Base-by-base conservation (phyloP, 2,797 vertebrate species). In the Varecia variegata region DNA sequence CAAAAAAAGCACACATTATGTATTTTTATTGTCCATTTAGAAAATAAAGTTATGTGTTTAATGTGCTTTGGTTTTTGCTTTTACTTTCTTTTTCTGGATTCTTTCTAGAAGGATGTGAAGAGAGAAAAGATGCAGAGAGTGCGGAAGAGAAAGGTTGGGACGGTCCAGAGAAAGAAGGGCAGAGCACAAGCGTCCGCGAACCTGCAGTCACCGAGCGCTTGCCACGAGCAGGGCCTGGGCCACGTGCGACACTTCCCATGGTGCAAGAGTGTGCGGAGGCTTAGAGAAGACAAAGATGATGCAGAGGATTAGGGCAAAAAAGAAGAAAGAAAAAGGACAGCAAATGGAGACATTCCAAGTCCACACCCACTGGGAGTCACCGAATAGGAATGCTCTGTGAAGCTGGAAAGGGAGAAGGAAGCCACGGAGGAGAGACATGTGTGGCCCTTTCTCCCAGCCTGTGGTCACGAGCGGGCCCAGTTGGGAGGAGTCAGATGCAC, bases 1-100 rank as follows among this genome's bases (percentile, higher is more conserved):
- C 32, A 45, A 77, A 38, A 81, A 79, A 81, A 45, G 7, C 15
- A 92, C 25, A 43, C 17, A 74, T 43, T 88, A 20, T 32, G 13
- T 5, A 32, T 56, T 52, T 93, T 84, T 80, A 80, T 11, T 62
- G 5, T 81, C 35, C 14, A 52, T 62, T 45, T 82, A 32, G 54
- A 67, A 91, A 88, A 95, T 65, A 71, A 85, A 95, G 94, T 62
- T 83, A 47, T 43, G 25, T 50, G 35, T 58, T 92, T 35, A 70
- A 58, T 38, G 35, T 10, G 32, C 20, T 89, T 93, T 85, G 21
- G 20, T 38, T 76, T 84, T 68, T 70, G 35, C 47, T 85, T 45
- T 70, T 54, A 43, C 73, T 82, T 81, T 76, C 50, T 90, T 82
- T 40, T 80, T 73, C 76, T 83, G 79, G 54, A 67, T 47, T 90